Conservation (phyloP, 2,113 vertebrate genomes). For the Corythornis cristatus region DNA sequence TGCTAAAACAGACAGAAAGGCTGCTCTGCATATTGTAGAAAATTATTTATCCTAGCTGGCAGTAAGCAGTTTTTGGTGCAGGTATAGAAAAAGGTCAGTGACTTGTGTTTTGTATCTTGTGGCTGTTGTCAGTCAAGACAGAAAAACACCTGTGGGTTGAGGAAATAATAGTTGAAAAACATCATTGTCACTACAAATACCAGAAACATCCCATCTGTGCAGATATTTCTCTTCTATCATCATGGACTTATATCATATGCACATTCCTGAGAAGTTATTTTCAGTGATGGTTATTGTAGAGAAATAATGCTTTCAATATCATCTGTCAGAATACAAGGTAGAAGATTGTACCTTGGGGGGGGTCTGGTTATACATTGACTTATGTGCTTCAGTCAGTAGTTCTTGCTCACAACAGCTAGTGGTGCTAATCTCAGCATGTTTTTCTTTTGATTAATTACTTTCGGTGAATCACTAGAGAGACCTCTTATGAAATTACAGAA, state of each 20-base stretch:
- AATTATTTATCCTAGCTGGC: neutral
- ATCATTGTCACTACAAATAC: neutral
- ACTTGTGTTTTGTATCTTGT: neutral
- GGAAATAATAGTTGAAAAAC: neutral
- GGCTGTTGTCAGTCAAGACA: neutral
- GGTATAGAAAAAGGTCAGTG: neutral
- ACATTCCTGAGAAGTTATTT: neutral
- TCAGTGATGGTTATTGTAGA: neutral
- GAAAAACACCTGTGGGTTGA: neutral
- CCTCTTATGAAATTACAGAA: slow-evolving; percentile 37
- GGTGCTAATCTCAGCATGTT: slow-evolving; percentile 22
- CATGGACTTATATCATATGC: neutral
- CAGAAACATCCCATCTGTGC: neutral
- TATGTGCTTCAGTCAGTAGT: neutral
- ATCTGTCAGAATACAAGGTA: neutral
- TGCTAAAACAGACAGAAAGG: neutral
- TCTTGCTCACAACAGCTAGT: neutral
- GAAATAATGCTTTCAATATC: neutral
- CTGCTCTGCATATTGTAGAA: neutral
- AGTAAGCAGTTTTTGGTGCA: neutral
- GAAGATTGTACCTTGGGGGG: neutral
- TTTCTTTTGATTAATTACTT: slow-evolving; percentile 50
- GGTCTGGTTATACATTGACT: neutral
- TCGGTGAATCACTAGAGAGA: slow-evolving; percentile 27
- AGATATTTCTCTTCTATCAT: neutral